Evolutionary conservation across 2,888 invertebrate species (phyloP), one percentile per base, ranked within the genome.

Genomic region (Dicranocentrus wangi): DNA sequence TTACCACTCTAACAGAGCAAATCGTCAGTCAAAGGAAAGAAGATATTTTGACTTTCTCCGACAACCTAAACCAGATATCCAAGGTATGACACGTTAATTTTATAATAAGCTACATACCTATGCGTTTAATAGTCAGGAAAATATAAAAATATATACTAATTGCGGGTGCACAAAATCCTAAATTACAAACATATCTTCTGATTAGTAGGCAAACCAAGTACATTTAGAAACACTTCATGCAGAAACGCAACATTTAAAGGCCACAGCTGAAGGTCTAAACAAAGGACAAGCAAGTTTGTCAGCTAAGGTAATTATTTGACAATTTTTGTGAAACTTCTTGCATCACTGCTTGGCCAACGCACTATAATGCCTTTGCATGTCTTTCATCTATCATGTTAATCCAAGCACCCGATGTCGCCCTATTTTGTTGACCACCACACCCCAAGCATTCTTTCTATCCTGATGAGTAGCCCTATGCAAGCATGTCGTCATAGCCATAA

Each of bases 11-110:
- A 17, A 78, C 81, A 0, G 84, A 82, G 25, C 78, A 78, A 60
- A 81, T 82, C 17, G 75, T 81, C 21, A 76, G 69, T 32, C 84
- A 84, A 58, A 42, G 84, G 19, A 84, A 84, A 47, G 82, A 84
- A 51, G 84, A 84, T 28, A 82, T 84, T 43, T 61, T 81, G 21
- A 84, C 84, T 15, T 84, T 84, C 43, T 84, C 84, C 0, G 84
- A 84, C 27, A 84, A 84, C 51, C 69, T 84, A 0, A 81, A 82
- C 43, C 82, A 84, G 55, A 66, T 82, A n/a, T 70, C 82, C 42
- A 84, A 84, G 76, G 84, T 82, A 70, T 17, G 43, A n/a, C 19
- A 32, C 28, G 32, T 2, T 27, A 15, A 28, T 27, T 28, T 28
- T 53, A 7, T 17, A 1, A 53, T 10, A 17, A 7, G 53, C n/a